Evolutionary conservation across 2,113 vertebrate species (phyloP).

Genomic region (Nothobranchius furzeri): DNA sequence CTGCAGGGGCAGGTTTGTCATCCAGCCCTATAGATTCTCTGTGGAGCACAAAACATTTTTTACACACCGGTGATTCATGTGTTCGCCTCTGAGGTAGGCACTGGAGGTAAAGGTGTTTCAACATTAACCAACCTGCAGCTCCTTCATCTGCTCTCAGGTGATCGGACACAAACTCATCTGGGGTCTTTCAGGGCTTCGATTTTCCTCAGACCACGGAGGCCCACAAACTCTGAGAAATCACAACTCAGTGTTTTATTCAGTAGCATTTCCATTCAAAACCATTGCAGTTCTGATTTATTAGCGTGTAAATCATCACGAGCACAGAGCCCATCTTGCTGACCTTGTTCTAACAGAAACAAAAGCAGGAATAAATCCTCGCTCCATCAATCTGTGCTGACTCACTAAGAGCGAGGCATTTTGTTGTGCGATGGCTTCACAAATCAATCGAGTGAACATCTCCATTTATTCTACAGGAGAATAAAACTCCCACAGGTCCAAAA

Average conservation of each 20-base stretch:
- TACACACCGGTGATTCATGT: background rate
- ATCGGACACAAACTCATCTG: conserved; percentile 90
- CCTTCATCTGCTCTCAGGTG: conserved; percentile 87
- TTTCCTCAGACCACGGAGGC: conserved; percentile 83
- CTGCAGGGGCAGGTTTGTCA: conserved; percentile 89
- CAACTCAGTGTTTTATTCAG: conserved; percentile 1
- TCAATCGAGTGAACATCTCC: conserved; percentile 12
- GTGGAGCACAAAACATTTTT: conserved; percentile 16
- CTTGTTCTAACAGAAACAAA: conserved; percentile 28
- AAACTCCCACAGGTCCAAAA: conserved; percentile 4
- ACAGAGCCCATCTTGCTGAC: conserved; percentile 1
- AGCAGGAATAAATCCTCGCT: conserved; percentile 21
- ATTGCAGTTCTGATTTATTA: background rate
- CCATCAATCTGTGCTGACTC: conserved; percentile 27
- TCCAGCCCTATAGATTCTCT: conserved; percentile 93
- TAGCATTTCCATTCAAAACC: background rate
- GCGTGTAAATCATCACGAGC: background rate
- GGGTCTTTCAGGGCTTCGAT: conserved; percentile 82
- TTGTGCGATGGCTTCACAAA: conserved; percentile 8
- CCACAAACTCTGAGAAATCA: conserved; percentile 72
- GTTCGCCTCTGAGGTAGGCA: background rate
- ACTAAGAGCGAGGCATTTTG: conserved; percentile 18
- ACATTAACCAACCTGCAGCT: conserved; percentile 83
- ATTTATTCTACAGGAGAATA: conserved; percentile 12
- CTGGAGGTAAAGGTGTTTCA: background rate